Base-by-base conservation (phyloP, 1,140 invertebrate genomes). In the Stenopsyche tienmushanensis region DNA sequence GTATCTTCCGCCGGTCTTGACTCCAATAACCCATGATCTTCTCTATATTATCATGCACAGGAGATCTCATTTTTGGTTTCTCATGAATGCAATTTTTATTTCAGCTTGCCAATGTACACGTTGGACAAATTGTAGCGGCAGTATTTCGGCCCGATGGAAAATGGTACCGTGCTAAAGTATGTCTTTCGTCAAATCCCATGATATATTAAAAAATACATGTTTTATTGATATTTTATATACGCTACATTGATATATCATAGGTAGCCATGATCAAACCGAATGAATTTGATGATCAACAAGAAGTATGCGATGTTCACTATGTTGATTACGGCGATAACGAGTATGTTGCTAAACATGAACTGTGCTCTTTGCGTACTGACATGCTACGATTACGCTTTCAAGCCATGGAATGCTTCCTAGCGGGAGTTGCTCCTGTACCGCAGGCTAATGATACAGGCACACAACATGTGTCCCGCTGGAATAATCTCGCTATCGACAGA, bases 271-370 rank as follows among this genome's bases (percentile, higher is more conserved):
- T 88, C 13, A 76, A 80, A 26, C 80, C 81, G 57, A 84, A 84
- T 74, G 82, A 84, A 67, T 83, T 84, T 39, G 82, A 85, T 72
- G 76, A 79, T 0, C 76, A 79, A 21, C 73, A 78, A 59, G 75
- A 80, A 60, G 77, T 84, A 24, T 85, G 88, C 0, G 83, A 86
- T 71, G 77, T 93, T 2, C 90, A 88, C 72, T 93, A 87, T 74
- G 79, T 93, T 29, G 92, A 94, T 78, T 94, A 90, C 77, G 92
- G 92, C 0, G 90, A 93, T 74, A 85, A 83, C 45, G 86, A 87
- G 54, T 82, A 83, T 45, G 77, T 89, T 1, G 76, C 80, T 0
- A 78, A 77, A n/a, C 78, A 84, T 10, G 78, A 87, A 50, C 72
- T 93, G 1, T 84, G 83, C 62, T 85, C 89, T 71, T 76, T 94